Percentiles rank a stretch among this genome's conserved stretches.
Conservation (phyloP, 1,140 invertebrate species). For the Drosophila baimaii region DNA sequence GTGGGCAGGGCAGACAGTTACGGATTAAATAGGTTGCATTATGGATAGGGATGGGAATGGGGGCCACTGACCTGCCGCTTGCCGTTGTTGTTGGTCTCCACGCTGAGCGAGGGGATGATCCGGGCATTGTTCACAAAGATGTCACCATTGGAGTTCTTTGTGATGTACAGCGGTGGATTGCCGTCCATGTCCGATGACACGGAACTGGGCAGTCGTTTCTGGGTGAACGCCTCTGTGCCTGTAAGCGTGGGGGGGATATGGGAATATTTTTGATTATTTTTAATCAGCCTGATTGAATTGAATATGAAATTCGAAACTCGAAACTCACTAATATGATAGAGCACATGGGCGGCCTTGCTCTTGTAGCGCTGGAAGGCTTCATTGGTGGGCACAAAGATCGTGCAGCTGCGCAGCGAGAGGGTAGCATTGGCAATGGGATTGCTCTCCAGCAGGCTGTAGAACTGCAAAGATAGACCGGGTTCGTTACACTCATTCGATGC, state of each 20-base stretch:
- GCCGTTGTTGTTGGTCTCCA: constrained; percentile 86
- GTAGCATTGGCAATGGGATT: constrained; percentile 88
- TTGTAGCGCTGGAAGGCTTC: constrained; percentile 89
- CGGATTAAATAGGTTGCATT: neutral
- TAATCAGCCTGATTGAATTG: constrained; percentile 28
- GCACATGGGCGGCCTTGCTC: constrained; percentile 86
- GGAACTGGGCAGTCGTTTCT: constrained; percentile 88
- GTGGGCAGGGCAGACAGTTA: constrained; percentile 51
- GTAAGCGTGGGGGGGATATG: constrained; percentile 30
- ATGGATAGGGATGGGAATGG: constrained; percentile 4
- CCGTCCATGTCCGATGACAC: constrained; percentile 91
- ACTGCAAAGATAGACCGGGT: constrained; percentile 87
- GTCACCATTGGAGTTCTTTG: constrained; percentile 87
- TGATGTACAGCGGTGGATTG: constrained; percentile 92
- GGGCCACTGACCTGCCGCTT: constrained; percentile 88
- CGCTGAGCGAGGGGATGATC: constrained; percentile 88
- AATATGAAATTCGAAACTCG: no score
- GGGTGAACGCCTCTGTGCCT: constrained; percentile 89
- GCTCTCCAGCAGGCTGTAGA: constrained; percentile 88
- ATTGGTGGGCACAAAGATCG: constrained; percentile 92
- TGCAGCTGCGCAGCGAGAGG: constrained; percentile 88
- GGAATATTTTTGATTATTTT: constrained; percentile 45
- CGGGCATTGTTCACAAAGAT: constrained; percentile 93
- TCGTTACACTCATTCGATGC: constrained; percentile 40
- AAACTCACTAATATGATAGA: constrained; percentile 93